These are phyloP conservation scores for Passer montanus DNA, from an alignment of 2,113 vertebrate species.

Conservation along the genomic window DNA sequence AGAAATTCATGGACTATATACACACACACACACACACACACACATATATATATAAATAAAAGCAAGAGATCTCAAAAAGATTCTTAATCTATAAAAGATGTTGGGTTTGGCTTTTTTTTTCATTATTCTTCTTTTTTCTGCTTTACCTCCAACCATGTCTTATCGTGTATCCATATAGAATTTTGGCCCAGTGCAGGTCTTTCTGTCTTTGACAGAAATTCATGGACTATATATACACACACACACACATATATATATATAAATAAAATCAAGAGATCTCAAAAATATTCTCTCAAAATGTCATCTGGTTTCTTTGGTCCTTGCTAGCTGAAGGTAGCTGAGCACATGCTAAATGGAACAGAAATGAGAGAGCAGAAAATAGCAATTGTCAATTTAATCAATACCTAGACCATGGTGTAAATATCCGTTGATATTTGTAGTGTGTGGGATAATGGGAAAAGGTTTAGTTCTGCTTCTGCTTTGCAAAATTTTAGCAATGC, in stretches of 20 bases:
- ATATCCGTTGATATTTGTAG: neutral
- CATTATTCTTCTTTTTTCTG: neutral
- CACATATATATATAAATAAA: no score
- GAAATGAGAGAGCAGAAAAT: conserved; percentile 1
- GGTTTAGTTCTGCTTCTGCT: neutral
- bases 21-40: accelerated
- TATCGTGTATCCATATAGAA: neutral
- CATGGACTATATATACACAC: no score
- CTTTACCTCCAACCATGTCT: neutral
- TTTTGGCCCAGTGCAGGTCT: neutral
- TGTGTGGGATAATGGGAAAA: neutral
- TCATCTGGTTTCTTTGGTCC: neutral
- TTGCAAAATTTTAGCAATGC: neutral
- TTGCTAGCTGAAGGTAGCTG: neutral
- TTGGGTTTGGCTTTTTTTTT: neutral
- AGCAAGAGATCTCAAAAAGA: neutral
- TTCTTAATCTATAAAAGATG: neutral
- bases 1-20: neutral
- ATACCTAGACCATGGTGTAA: neutral
- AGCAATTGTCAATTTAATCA: neutral
- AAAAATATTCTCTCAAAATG: neutral
- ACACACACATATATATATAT: accelerated
- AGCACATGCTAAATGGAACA: neutral
- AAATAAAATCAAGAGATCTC: neutral
- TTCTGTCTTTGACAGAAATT: neutral